phyloP scores from a whole-genome alignment of 2,113 vertebrate genomes.

The Scartelaos histophorus region DNA sequence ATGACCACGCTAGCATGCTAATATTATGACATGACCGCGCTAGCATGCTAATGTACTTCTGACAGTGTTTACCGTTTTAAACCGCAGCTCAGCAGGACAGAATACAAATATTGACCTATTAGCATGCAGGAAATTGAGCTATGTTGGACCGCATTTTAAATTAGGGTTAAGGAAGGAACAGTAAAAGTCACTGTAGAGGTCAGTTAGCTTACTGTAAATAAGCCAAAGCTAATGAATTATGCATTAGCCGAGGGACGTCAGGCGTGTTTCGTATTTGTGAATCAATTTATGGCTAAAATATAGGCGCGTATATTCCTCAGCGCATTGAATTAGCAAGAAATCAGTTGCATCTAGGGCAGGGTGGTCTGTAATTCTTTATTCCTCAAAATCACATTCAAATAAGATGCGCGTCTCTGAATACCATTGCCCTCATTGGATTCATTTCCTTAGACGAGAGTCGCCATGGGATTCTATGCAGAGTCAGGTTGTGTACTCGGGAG shows the following conservation, averaged over 20 bases:
- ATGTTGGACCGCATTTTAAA: background rate
- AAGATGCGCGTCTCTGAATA: slow-evolving; percentile 2
- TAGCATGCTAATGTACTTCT: background rate
- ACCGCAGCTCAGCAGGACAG: background rate
- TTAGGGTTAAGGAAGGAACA: background rate
- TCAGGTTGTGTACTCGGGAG: background rate
- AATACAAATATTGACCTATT: slow-evolving; percentile 9
- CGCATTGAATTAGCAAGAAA: background rate
- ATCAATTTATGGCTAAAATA: slow-evolving; percentile 10
- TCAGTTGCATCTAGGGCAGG: slow-evolving; percentile 9
- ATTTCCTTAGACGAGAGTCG: background rate
- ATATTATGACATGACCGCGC: background rate
- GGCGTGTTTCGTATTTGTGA: slow-evolving; percentile 1
- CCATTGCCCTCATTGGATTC: slow-evolving; percentile 7
- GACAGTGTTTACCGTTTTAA: background rate
- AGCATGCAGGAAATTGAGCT: background rate
- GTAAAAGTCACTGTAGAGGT: slow-evolving; percentile 3
- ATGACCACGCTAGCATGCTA: background rate
- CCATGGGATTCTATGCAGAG: background rate
- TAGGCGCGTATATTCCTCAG: slow-evolving; percentile 1
- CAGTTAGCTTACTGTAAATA: slow-evolving; percentile 1
- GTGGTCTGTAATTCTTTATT: background rate
- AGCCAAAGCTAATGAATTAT: background rate
- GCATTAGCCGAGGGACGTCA: background rate
- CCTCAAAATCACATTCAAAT: slow-evolving; percentile 9